A percentile compares a stretch with the other conserved stretches of the same genome.
phyloP scores from a whole-genome alignment of 2,113 vertebrate species.

The Oxyruncus cristatus region DNA sequence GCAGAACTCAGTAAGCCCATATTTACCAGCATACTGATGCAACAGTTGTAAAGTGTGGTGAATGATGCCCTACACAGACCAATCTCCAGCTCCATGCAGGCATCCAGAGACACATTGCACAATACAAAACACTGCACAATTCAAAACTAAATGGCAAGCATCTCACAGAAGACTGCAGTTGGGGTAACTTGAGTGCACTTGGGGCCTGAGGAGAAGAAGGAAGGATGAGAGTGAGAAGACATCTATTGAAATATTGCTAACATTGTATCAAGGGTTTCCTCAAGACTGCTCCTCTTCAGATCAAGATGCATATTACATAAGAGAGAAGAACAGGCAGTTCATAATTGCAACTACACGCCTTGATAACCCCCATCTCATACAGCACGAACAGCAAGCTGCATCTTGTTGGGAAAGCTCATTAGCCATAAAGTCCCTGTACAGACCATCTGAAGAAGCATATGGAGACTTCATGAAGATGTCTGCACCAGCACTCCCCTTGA shows the following conservation, averaged over 20 bases:
- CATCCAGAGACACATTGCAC: not conserved
- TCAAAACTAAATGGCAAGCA: not conserved
- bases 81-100: not conserved
- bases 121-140: not conserved
- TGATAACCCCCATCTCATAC: not conserved
- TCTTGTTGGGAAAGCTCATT: not conserved
- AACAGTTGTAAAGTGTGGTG: not conserved
- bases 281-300: not conserved
- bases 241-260: not conserved
- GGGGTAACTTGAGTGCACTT: not conserved
- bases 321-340: not conserved
- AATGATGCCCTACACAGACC: not conserved
- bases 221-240: not conserved
- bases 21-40: fast-evolving
- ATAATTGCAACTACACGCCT: not conserved
- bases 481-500: not conserved
- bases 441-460: fast-evolving
- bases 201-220: not conserved
- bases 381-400: not conserved
- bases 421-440: not conserved
- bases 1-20: not conserved
- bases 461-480: fast-evolving
- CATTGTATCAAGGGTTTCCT: not conserved
- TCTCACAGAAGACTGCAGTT: not conserved
- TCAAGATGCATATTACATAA: fast-evolving